Evolutionary conservation across 2,888 invertebrate genomes (phyloP).

Genomic region (Eulithis prunata): DNA sequence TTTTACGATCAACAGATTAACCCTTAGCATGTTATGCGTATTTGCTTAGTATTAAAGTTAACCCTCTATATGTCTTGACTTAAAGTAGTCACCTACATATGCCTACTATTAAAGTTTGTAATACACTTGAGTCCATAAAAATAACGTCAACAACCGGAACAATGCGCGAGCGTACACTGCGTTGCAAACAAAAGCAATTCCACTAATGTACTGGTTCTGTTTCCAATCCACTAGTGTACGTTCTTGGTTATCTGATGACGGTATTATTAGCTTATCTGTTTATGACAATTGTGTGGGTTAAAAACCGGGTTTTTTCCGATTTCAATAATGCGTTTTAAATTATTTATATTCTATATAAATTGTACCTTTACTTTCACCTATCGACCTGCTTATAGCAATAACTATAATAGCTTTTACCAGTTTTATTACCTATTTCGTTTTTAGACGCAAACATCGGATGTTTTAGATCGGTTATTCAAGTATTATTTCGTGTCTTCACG

Average conservation of each 20-base stretch:
- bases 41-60: too few species aligned
- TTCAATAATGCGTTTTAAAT: not conserved
- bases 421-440: too few species aligned
- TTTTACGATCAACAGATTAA: too few species aligned
- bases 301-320: not conserved
- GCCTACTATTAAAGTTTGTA: not conserved
- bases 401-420: too few species aligned
- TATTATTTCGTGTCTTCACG: too few species aligned
- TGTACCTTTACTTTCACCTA: too few species aligned
- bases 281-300: not conserved
- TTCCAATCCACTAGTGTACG: constrained; percentile 41
- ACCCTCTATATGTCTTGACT: too few species aligned
- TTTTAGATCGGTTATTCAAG: too few species aligned
- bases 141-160: constrained; percentile 17
- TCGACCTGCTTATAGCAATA: too few species aligned
- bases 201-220: constrained; percentile 57
- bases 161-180: constrained; percentile 35
- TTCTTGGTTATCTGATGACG: constrained; percentile 25
- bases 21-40: too few species aligned
- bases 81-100: not conserved
- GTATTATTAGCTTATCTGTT: constrained; percentile 17
- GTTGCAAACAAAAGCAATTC: constrained; percentile 62
- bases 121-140: constrained; percentile 17
- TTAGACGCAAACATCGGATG: too few species aligned
- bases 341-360: not conserved